Base-by-base conservation (phyloP, 2,797 vertebrate species). In the Phyllotis vaccarum region DNA sequence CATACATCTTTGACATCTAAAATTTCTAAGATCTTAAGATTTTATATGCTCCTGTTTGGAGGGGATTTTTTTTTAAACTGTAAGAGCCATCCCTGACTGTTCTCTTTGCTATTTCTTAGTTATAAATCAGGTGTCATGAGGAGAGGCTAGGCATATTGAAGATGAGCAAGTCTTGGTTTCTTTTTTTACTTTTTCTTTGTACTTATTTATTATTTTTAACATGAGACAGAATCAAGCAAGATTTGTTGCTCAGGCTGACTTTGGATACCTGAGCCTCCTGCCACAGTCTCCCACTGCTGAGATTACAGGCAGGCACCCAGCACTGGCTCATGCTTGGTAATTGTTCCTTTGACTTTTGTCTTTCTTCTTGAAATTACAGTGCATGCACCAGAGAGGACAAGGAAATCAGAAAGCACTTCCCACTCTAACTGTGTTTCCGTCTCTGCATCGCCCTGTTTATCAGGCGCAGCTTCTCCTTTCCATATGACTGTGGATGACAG, bases 51-150 rank as follows among this genome's bases (percentile, higher is more conserved):
- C 76, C 72, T 56, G 31, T 60, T 93, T 88, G 27, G 60, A 92
- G 27, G n/a, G n/a, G n/a, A n/a, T n/a, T n/a, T n/a, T 56, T 92
- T 92, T 24, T 70, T 95, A 89, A 86, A 70, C 79, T 93, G 62
- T 75, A 83, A 94, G 60, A 85, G 27, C 52, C 43, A 6, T 68
- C 34, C 31, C 92, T 66, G 16, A 54, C 86, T 87, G 58, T 89
- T 40, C 83, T 87, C 83, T 95, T 94, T 56, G 29, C 43, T 31
- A 52, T 62, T 72, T 86, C 87, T 87, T 88, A n/a, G 21, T 64
- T 37, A 49, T 34, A 74, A 43, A 78, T 79, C 43, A 29, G 22
- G 14, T 82, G 11, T 31, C 46, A 78, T 37, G 27, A 80, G 13
- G 21, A 88, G 40, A 78, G 46, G 54, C 24, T 46, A 16, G 37